A percentile compares a stretch with the other conserved stretches of the same genome.
phyloP scores from a whole-genome alignment of 2,888 invertebrate species.

The Brachyopa scutellaris region DNA sequence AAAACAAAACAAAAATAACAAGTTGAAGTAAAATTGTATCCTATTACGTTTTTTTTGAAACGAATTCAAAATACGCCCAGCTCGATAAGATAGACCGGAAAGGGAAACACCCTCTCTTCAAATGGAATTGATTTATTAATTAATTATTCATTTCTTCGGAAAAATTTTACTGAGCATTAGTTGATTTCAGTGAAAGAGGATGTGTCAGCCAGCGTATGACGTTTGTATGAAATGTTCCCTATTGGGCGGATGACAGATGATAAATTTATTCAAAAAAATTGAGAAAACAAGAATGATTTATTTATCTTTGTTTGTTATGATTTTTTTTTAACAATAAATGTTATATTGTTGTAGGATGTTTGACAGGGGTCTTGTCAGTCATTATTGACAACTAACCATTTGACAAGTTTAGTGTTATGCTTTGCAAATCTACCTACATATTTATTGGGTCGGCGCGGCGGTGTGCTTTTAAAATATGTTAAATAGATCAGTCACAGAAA shows the following conservation, averaged over 20 bases:
- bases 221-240: slow-evolving; percentile 26
- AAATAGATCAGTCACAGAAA: no score
- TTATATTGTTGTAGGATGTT: background rate
- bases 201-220: slow-evolving; percentile 52
- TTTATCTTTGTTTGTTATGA: background rate
- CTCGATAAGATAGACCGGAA: slow-evolving; percentile 10
- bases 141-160: slow-evolving; percentile 20
- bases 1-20: no score
- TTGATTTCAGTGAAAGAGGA: slow-evolving; percentile 6
- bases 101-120: slow-evolving; percentile 39
- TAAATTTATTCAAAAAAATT: slow-evolving; percentile 29
- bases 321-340: background rate
- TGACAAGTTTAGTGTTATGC: no score
- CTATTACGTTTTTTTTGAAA: slow-evolving; percentile 36
- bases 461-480: no score
- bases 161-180: background rate
- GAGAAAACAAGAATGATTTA: slow-evolving; percentile 40
- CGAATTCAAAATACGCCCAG: slow-evolving; percentile 38
- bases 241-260: slow-evolving; percentile 42
- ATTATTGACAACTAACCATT: no score
- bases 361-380: background rate
- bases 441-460: no score
- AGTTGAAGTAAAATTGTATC: no score
- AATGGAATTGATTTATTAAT: slow-evolving; percentile 44
- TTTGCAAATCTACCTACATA: no score